Percentiles rank a stretch among this genome's conserved stretches.
phyloP scores from a whole-genome alignment of 2,888 invertebrate genomes.

The Tetramorium bicarinatum region DNA sequence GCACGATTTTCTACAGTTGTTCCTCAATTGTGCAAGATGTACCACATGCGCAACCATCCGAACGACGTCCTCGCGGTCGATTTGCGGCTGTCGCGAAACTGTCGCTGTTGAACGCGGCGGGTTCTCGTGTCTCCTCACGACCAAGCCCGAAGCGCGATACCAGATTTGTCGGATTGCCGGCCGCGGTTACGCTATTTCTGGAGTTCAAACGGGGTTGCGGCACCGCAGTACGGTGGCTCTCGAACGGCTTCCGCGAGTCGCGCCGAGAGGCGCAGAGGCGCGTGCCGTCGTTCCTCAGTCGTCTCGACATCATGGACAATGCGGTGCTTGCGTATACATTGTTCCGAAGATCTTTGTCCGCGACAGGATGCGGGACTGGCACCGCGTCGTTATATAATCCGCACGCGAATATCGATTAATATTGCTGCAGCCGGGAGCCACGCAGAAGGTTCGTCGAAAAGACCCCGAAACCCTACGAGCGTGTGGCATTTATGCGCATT shows the following conservation, averaged over 20 bases:
- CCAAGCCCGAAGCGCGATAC: conserved; percentile 8
- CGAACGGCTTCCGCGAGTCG: conserved; percentile 7
- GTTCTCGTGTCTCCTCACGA: neutral
- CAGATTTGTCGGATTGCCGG: conserved; percentile 54
- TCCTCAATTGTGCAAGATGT: neutral
- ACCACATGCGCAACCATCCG: neutral
- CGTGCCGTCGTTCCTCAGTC: neutral
- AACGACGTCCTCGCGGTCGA: neutral
- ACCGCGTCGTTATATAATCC: conserved; percentile 35
- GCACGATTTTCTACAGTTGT: neutral
- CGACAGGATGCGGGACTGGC: conserved; percentile 3
- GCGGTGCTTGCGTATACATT: conserved; percentile 21
- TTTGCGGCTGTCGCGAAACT: conserved; percentile 3
- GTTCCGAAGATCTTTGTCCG: neutral
- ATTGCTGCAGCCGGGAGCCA: conserved; percentile 1
- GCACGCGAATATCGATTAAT: conserved; percentile 48
- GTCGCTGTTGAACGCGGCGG: neutral
- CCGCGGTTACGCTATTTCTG: conserved; percentile 68
- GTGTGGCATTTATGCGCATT: conserved; percentile 4
- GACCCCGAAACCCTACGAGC: neutral
- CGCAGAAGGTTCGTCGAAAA: conserved; percentile 4
- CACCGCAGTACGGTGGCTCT: conserved; percentile 2
- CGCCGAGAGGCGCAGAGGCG: neutral
- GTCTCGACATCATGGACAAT: conserved; percentile 11
- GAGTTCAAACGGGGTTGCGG: conserved; percentile 67